These are phyloP conservation scores for Bellardia pandia DNA, from an alignment of 2,888 invertebrate genomes.

Conservation along the genomic window DNA sequence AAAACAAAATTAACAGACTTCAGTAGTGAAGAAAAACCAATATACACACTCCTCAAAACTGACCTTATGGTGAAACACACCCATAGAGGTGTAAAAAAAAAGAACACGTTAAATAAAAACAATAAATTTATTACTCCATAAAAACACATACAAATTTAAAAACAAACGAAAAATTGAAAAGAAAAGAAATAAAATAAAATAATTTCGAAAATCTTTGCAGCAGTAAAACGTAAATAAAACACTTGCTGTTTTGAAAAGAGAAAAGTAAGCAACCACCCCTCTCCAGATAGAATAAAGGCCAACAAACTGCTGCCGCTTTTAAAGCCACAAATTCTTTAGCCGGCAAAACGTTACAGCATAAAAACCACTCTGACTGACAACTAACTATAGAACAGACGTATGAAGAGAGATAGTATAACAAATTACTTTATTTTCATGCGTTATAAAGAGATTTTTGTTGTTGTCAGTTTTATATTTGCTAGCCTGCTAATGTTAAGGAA, in stretches of 20 bases:
- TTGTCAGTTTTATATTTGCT: neutral
- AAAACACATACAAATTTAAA: slow-evolving; percentile 25
- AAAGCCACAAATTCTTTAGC: neutral
- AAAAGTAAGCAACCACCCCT: neutral
- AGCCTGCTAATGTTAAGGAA: neutral
- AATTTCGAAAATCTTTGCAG: slow-evolving; percentile 6
- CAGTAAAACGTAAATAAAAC: slow-evolving; percentile 16
- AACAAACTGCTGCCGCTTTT: neutral
- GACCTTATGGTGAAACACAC: slow-evolving; percentile 2
- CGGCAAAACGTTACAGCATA: neutral
- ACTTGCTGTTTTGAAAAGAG: neutral
- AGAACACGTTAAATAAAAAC: neutral
- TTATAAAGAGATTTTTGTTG: slow-evolving; percentile 8
- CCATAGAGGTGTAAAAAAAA: neutral
- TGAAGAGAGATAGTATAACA: slow-evolving; percentile 44
- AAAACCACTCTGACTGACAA: slow-evolving; percentile 12
- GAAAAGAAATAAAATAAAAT: slow-evolving; percentile 31
- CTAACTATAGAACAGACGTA: neutral
- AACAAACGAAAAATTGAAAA: slow-evolving; percentile 9
- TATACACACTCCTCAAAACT: slow-evolving; percentile 11
- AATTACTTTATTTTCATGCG: slow-evolving; percentile 64
- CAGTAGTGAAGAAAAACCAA: neutral
- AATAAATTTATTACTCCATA: slow-evolving; percentile 35
- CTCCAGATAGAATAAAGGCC: neutral
- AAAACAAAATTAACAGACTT: neutral